Conservation (phyloP, 2,888 invertebrate species). For the Gastrophysa polygoni region DNA sequence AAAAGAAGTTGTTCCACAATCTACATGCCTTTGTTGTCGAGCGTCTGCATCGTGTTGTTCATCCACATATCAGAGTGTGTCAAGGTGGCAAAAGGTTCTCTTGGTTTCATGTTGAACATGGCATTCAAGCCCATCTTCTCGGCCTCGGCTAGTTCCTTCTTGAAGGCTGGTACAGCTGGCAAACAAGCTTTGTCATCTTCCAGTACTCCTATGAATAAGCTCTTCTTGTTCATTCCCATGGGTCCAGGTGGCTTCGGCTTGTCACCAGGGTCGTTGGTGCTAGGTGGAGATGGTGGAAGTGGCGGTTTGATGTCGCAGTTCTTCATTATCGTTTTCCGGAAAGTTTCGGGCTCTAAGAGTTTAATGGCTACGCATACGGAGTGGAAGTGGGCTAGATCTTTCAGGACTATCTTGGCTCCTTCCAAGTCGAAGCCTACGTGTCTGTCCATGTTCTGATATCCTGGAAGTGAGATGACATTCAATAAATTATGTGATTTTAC, state of each 20-base stretch:
- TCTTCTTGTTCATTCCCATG: too few species aligned
- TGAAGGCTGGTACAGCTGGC: too few species aligned
- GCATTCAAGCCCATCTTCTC: not conserved
- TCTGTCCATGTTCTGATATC: slow-evolving; percentile 61
- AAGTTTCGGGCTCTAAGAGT: slow-evolving; percentile 55
- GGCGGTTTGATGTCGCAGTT: slow-evolving; percentile 5
- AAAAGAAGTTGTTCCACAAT: too few species aligned
- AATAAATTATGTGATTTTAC: not conserved
- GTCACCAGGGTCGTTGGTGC: not conserved
- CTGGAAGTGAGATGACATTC: slow-evolving; percentile 37
- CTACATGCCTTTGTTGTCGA: not conserved
- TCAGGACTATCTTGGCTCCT: slow-evolving; percentile 58
- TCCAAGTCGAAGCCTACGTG: slow-evolving; percentile 59
- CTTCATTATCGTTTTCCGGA: slow-evolving; percentile 50
- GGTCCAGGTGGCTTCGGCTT: too few species aligned
- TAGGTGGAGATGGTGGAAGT: not conserved
- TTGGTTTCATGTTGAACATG: not conserved
- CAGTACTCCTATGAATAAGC: too few species aligned
- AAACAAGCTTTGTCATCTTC: too few species aligned
- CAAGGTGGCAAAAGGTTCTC: slow-evolving; percentile 19
- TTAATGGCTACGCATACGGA: slow-evolving; percentile 63
- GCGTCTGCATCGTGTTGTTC: slow-evolving; percentile 22
- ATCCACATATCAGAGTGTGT: slow-evolving; percentile 24
- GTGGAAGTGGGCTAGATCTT: slow-evolving; percentile 63
- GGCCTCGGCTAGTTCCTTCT: not conserved